Evolutionary conservation across 2,888 invertebrate species (phyloP), one percentile per base, ranked within the genome.

Genomic region (Erynnis tages): DNA sequence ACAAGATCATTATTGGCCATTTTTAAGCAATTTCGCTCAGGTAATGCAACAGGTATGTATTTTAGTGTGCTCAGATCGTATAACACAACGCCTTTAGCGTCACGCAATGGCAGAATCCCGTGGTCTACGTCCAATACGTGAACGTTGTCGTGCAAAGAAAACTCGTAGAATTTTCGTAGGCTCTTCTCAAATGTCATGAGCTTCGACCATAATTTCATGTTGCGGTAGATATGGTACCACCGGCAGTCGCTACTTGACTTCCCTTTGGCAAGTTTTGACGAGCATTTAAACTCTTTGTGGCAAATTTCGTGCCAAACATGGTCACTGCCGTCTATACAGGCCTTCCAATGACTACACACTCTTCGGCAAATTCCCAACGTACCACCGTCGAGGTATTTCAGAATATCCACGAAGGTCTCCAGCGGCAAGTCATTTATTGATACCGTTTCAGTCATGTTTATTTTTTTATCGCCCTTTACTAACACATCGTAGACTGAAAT

Each of bases 171-270:
- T 38, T 81, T 77, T 5, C 68, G 67, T 0, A 76, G 21, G 5
- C 66, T 73, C 54, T 57, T 69, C 1, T 73, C 67, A 8, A 61
- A 69, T 7, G 45, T 53, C 0, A 69, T 59, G 1, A 80, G 59
- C 34, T 73, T 66, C 0, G 65, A 59, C 86, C 86, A 87, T 59
- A 66, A 65, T 54, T 61, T 67, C 2, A 86, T 57, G 56, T 86
- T 87, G 50, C 70, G 82, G 55, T 80, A 86, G 1, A 86, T 71
- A 48, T 83, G 68, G 48, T 77, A 77, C 84, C 85, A 87, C 27
- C 59, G 65, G 16, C 74, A 71, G 21, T 77, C 72, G 4, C 62
- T 69, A 0, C 79, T 78, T 4, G 71, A 63, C 57, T 80, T 84
- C n/a, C 60, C 70, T 63, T 74, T 83, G 1, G 85, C 85, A 10